These are phyloP conservation scores for Syrphus vitripennis DNA, from an alignment of 2,888 invertebrate species.

Conservation along the genomic window DNA sequence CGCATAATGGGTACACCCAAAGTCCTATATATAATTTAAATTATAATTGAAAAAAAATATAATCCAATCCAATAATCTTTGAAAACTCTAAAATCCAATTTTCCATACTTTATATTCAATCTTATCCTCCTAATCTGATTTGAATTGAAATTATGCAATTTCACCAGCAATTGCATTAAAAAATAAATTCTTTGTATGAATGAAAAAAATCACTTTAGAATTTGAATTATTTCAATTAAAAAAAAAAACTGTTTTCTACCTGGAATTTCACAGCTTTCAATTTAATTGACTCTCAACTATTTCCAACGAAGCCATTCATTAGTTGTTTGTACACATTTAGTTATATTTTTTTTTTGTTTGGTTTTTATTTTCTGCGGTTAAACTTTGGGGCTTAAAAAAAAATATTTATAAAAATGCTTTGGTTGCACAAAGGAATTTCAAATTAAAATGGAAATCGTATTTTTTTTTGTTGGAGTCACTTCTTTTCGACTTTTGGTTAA, in stretches of 20 bases:
- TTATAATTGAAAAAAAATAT: neutral
- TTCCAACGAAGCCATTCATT: slow-evolving; percentile 41
- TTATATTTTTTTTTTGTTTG: neutral
- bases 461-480: neutral
- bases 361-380: neutral
- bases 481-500: neutral
- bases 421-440: slow-evolving; percentile 20
- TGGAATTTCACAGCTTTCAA: slow-evolving; percentile 23
- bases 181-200: neutral
- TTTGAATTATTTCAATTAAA: neutral
- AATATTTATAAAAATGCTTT: neutral
- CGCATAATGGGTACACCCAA: no score
- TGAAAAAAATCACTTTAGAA: neutral
- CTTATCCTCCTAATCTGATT: neutral
- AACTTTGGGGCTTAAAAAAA: neutral
- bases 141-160: neutral
- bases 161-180: neutral
- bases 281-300: slow-evolving; percentile 45
- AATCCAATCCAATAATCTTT: neutral
- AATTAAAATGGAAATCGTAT: slow-evolving; percentile 5
- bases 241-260: neutral
- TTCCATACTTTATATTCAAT: no score
- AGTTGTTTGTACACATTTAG: slow-evolving; percentile 12
- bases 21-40: no score
- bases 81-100: neutral